These are phyloP conservation scores for Cyclopterus lumpus DNA, from an alignment of 2,797 vertebrate species.

Conservation along the genomic window DNA sequence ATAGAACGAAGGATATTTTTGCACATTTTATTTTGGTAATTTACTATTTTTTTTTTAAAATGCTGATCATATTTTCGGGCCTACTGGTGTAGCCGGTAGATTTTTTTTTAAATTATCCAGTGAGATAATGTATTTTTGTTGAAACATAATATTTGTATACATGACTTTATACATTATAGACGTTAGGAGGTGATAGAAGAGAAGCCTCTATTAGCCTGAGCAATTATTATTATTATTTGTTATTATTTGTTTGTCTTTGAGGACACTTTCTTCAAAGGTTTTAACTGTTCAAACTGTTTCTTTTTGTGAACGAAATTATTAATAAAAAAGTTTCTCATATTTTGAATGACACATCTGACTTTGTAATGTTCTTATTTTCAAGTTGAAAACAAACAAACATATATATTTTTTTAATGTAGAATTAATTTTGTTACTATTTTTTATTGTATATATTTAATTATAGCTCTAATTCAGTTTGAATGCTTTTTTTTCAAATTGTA, in stretches of 20 bases:
- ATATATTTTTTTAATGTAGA: background rate
- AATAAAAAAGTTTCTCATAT: slow-evolving; percentile 71
- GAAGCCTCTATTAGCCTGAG: slow-evolving; percentile 39
- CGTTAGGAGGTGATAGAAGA: slow-evolving; percentile 37
- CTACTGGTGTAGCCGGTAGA: slow-evolving; percentile 35
- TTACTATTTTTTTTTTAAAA: slow-evolving; percentile 34
- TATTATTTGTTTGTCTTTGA: slow-evolving; percentile 50
- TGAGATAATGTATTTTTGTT: slow-evolving; percentile 47
- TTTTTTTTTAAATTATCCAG: slow-evolving; percentile 43
- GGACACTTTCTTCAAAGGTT: slow-evolving; percentile 43
- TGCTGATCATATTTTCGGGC: slow-evolving; percentile 46
- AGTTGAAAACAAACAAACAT: background rate
- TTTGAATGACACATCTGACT: slow-evolving; percentile 45
- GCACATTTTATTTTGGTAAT: slow-evolving; percentile 81
- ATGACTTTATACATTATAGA: slow-evolving; percentile 44
- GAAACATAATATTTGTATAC: slow-evolving; percentile 51
- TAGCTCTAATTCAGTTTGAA: background rate
- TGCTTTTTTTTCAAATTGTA: slow-evolving; percentile 4
- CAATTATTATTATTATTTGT: slow-evolving; percentile 8
- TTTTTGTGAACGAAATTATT: slow-evolving; percentile 58
- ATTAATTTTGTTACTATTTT: too few relatives aligned
- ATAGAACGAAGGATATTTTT: slow-evolving; percentile 79
- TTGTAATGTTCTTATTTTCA: slow-evolving; percentile 21
- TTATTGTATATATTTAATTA: background rate
- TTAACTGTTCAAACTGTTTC: slow-evolving; percentile 39